phyloP scores from a whole-genome alignment of 2,797 vertebrate genomes.

The Okamejei kenojei region DNA sequence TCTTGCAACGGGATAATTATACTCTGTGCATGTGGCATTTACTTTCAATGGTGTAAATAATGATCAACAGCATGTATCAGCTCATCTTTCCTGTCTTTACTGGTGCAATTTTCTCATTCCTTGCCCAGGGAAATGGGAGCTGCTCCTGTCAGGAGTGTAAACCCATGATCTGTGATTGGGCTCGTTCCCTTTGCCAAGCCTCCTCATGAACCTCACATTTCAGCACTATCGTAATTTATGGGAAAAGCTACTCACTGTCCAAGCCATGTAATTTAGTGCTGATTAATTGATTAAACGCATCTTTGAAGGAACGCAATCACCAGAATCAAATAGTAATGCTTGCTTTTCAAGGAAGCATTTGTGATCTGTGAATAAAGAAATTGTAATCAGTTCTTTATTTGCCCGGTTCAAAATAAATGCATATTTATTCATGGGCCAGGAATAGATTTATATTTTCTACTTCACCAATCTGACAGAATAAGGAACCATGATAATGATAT shows the following conservation, averaged over 20 bases:
- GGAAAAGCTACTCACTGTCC: neutral
- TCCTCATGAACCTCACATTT: slow-evolving; percentile 12
- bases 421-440: slow-evolving; percentile 49
- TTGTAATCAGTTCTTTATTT: slow-evolving; percentile 42
- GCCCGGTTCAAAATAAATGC: slow-evolving; percentile 35
- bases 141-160: neutral
- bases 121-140: neutral
- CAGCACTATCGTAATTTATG: neutral
- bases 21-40: neutral
- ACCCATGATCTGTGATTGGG: neutral
- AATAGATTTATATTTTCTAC: slow-evolving; percentile 44
- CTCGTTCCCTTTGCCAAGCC: neutral
- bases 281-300: slow-evolving; percentile 32
- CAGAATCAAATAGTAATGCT: slow-evolving; percentile 38
- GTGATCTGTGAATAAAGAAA: slow-evolving; percentile 37
- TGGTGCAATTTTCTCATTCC: neutral
- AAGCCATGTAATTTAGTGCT: slow-evolving; percentile 27
- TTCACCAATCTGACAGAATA: slow-evolving; percentile 43
- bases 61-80: neutral
- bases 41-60: slow-evolving; percentile 1
- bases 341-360: slow-evolving; percentile 31
- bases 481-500: slow-evolving; percentile 47
- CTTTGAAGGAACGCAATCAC: slow-evolving; percentile 9
- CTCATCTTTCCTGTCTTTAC: neutral
- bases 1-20: neutral